Percentiles rank a stretch among this genome's conserved stretches.
Conservation (phyloP, 2,797 vertebrate species). For the Gallinago nigripennis region DNA sequence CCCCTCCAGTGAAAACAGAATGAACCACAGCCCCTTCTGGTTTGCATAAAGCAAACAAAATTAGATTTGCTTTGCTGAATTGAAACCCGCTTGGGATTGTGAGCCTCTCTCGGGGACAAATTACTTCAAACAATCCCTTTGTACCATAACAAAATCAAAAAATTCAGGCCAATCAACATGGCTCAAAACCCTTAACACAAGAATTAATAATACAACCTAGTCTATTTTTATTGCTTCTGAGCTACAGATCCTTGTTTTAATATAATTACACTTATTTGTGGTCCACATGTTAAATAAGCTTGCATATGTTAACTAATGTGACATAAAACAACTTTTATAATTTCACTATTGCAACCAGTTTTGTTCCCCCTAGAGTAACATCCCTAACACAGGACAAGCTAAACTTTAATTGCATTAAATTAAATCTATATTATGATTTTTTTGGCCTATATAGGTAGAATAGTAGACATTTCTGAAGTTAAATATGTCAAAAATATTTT, state of each 20-base stretch:
- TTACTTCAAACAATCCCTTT: slow-evolving; percentile 99
- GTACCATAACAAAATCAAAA: slow-evolving; percentile 98
- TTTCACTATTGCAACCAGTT: slow-evolving; percentile 78
- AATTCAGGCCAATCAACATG: slow-evolving; percentile 96
- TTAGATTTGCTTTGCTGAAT: slow-evolving; percentile 99
- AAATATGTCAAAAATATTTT: slow-evolving; percentile 62
- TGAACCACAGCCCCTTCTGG: slow-evolving; percentile 91
- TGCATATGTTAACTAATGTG: slow-evolving; percentile 82
- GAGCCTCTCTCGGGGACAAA: slow-evolving; percentile 99
- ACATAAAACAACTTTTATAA: slow-evolving; percentile 83
- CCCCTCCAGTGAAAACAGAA: slow-evolving; percentile 96
- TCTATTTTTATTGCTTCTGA: slow-evolving; percentile 91
- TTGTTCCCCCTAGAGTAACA: slow-evolving; percentile 76
- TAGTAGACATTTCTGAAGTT: slow-evolving; percentile 55
- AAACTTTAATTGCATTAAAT: slow-evolving; percentile 76
- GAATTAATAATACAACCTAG: slow-evolving; percentile 98
- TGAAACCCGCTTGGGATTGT: slow-evolving; percentile 98
- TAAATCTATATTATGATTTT: slow-evolving; percentile 67
- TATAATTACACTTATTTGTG: slow-evolving; percentile 84
- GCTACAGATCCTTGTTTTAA: slow-evolving; percentile 89
- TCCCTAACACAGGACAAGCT: slow-evolving; percentile 66
- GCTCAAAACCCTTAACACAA: slow-evolving; percentile 95
- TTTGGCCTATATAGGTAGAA: slow-evolving; percentile 58
- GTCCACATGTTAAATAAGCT: slow-evolving; percentile 85
- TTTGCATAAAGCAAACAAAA: slow-evolving; percentile 99